Evolutionary conservation across 2,797 vertebrate genomes (phyloP).

Genomic region (Danio choprae): DNA sequence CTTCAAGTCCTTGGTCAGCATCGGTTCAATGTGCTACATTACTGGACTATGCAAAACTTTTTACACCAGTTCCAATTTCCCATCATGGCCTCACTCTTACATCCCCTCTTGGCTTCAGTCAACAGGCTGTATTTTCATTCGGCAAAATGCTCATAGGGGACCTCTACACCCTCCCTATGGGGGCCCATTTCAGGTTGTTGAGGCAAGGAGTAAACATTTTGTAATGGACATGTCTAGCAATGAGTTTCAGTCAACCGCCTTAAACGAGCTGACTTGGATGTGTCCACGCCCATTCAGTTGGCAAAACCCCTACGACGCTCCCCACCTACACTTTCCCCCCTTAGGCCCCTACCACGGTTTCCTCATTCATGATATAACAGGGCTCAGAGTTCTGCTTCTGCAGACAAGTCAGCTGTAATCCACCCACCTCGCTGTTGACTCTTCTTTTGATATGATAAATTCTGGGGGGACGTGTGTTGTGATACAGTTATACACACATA

Average conservation of each 20-base stretch:
- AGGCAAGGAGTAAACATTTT: not conserved
- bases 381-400: too few species aligned
- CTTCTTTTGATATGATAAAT: too few species aligned
- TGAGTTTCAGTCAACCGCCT: not conserved
- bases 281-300: not conserved
- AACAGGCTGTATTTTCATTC: not conserved
- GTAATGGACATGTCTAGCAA: not conserved
- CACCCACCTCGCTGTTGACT: too few species aligned
- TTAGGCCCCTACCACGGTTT: not conserved
- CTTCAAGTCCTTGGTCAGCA: constrained; percentile 21
- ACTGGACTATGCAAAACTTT: not conserved
- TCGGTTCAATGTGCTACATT: not conserved
- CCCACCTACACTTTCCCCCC: not conserved
- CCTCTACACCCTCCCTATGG: constrained; percentile 21
- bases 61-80: not conserved
- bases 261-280: not conserved
- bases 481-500: too few species aligned
- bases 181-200: constrained; percentile 8
- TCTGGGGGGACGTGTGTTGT: too few species aligned
- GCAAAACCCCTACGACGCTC: not conserved
- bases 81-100: not conserved
- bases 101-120: not conserved
- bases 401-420: too few species aligned
- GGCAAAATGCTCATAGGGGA: not conserved
- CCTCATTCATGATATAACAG: too few species aligned